These are phyloP conservation scores for Plagodis pulveraria DNA, from an alignment of 2,888 invertebrate genomes.

Conservation along the genomic window DNA sequence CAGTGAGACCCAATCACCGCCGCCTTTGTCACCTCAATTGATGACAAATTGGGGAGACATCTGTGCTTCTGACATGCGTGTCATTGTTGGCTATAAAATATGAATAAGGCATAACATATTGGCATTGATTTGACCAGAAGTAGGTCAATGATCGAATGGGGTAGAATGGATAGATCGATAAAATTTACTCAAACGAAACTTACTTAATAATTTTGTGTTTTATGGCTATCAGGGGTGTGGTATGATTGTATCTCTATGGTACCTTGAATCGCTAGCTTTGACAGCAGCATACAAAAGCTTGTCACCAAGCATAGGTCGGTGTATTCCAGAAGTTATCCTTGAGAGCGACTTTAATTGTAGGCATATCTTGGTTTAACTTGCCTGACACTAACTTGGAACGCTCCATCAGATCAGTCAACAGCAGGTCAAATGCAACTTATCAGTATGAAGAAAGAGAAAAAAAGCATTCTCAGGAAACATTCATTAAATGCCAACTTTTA, in stretches of 20 bases:
- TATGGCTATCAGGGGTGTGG: no score
- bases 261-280: no score
- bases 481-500: slow-evolving; percentile 29
- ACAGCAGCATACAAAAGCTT: no score
- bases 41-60: slow-evolving; percentile 53
- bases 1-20: slow-evolving; percentile 54
- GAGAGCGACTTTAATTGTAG: no score
- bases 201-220: no score
- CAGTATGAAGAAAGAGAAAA: slow-evolving; percentile 18
- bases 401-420: no score
- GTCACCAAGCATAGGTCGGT: no score
- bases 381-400: no score
- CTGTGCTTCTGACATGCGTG: slow-evolving; percentile 37
- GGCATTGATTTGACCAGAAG: slow-evolving; percentile 25
- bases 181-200: no score
- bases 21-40: slow-evolving; percentile 55
- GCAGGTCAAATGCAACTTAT: background rate
- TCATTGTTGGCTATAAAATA: slow-evolving; percentile 42
- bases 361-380: no score
- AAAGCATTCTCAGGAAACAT: slow-evolving; percentile 19
- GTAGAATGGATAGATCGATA: slow-evolving; percentile 9
- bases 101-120: slow-evolving; percentile 37
- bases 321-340: no score
- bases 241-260: no score
- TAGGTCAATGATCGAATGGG: slow-evolving; percentile 34